Percentiles rank a stretch among this genome's conserved stretches.
Evolutionary conservation across 2,888 invertebrate genomes (phyloP).

Genomic region (Tipula unca): DNA sequence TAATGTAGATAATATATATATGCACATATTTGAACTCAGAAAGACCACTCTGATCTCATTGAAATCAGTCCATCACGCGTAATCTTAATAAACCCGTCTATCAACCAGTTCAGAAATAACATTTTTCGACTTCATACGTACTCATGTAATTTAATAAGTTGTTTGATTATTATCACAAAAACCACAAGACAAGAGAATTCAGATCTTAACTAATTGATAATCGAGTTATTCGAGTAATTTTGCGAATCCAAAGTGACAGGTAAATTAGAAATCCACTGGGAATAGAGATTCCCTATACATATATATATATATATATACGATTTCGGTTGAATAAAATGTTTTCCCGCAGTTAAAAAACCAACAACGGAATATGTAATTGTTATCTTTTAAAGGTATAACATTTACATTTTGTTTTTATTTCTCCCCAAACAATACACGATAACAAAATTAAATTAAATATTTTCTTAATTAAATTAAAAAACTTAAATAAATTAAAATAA

Average conservation of each 20-base stretch:
- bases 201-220: neutral
- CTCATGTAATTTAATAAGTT: too few relatives aligned
- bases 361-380: neutral
- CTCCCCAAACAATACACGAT: neutral
- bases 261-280: neutral
- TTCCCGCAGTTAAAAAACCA: neutral
- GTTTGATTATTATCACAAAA: too few relatives aligned
- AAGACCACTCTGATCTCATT: too few relatives aligned
- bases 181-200: too few relatives aligned
- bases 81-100: too few relatives aligned
- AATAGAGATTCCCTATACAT: neutral
- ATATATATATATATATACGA: neutral
- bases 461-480: neutral
- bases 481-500: neutral
- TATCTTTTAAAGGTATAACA: neutral
- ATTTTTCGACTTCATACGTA: too few relatives aligned
- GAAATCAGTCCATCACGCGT: too few relatives aligned
- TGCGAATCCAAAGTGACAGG: neutral
- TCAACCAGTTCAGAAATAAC: too few relatives aligned
- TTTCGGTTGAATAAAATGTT: neutral
- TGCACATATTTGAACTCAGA: too few relatives aligned
- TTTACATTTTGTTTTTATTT: neutral
- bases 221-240: neutral
- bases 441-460: neutral
- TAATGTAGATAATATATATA: too few relatives aligned